Percentiles rank a stretch among this genome's conserved stretches.
phyloP scores from a whole-genome alignment of 2,797 vertebrate genomes.

The Erethizon dorsatum region DNA sequence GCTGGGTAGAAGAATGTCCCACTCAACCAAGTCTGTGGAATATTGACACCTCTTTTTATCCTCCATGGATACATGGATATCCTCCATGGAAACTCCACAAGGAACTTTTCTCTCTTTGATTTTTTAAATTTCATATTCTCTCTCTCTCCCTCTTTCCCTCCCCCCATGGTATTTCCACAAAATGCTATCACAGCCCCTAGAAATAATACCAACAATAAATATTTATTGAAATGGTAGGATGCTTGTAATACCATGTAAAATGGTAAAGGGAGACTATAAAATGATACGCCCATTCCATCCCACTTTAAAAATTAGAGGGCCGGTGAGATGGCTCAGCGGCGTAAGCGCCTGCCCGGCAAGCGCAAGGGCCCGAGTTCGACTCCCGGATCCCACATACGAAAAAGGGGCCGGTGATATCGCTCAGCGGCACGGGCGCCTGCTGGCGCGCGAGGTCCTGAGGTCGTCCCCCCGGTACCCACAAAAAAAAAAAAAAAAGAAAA shows the following conservation, averaged over 20 bases:
- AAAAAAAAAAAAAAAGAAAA: too few relatives aligned
- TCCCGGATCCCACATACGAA: too few relatives aligned
- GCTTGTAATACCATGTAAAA: background rate
- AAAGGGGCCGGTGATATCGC: too few relatives aligned
- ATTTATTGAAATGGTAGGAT: conserved; percentile 22
- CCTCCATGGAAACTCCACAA: background rate
- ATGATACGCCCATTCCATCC: background rate
- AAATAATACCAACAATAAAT: background rate
- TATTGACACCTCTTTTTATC: background rate
- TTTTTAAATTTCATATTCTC: background rate
- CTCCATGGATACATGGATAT: background rate
- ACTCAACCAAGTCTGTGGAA: background rate
- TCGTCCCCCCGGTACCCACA: too few relatives aligned
- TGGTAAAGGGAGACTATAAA: background rate
- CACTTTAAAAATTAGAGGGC: background rate
- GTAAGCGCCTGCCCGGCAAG: too few relatives aligned
- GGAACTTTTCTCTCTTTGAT: background rate
- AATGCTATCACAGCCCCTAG: background rate
- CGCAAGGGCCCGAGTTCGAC: too few relatives aligned
- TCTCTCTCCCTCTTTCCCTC: too few relatives aligned
- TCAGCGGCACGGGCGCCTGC: too few relatives aligned
- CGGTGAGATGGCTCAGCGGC: too few relatives aligned
- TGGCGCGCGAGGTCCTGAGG: too few relatives aligned
- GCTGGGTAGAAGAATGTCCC: background rate
- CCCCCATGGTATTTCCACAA: background rate